Conservation (phyloP, 1,140 invertebrate species). For the Oryctes rhinoceros region DNA sequence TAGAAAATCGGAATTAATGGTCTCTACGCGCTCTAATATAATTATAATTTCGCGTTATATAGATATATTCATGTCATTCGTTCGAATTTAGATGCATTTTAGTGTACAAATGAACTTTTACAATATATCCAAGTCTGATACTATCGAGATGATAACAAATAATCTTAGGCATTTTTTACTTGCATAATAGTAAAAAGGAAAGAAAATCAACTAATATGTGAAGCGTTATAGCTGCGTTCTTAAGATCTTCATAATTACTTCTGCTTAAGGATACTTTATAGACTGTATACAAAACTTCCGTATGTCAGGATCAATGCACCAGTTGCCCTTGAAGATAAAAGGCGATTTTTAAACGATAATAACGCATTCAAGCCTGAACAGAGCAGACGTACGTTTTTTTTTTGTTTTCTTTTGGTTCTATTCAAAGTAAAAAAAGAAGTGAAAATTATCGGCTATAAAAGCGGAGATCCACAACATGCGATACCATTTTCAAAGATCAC, state of each 20-base stretch:
- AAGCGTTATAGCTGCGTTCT: background rate
- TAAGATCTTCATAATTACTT: background rate
- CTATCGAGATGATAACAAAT: no score
- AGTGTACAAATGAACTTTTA: no score
- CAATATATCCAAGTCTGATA: no score
- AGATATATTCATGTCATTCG: no score
- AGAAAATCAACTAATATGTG: no score
- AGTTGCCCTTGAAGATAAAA: constrained; percentile 26
- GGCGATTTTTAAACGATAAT: background rate
- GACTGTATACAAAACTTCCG: constrained; percentile 1
- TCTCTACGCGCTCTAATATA: background rate
- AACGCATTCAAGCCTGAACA: background rate
- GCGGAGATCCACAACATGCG: no score
- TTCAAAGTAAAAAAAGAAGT: background rate
- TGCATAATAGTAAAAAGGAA: no score
- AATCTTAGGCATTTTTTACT: no score
- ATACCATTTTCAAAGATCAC: no score
- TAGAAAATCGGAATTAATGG: background rate
- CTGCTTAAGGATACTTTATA: background rate
- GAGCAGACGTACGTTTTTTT: background rate
- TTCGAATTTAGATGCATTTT: no score
- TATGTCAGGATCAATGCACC: constrained; percentile 8
- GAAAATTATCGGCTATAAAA: background rate
- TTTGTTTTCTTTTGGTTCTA: background rate
- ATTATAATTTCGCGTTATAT: background rate